phyloP scores from a whole-genome alignment of 2,888 invertebrate species.

The Drosophila mimetica region DNA sequence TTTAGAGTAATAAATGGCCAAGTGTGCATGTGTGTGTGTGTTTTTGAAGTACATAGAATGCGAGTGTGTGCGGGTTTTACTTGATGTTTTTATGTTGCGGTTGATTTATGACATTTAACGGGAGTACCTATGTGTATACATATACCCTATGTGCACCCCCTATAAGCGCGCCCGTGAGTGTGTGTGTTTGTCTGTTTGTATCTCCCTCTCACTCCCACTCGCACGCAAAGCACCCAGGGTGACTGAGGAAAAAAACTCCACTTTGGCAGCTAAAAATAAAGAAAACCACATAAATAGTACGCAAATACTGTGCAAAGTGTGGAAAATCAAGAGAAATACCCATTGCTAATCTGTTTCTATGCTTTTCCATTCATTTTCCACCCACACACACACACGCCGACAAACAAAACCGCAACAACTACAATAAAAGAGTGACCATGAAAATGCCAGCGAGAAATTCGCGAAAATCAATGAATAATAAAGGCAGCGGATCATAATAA shows the following conservation, averaged over 20 bases:
- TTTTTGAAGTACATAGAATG: constrained; percentile 12
- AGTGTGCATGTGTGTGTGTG: constrained; percentile 14
- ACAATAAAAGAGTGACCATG: constrained; percentile 61
- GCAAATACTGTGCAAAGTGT: constrained; percentile 26
- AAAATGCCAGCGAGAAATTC: constrained; percentile 76
- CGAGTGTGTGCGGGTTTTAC: not conserved
- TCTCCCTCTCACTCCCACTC: constrained; percentile 29
- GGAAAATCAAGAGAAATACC: constrained; percentile 18
- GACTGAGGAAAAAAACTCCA: constrained; percentile 35
- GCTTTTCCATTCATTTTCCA: constrained; percentile 16
- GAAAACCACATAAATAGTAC: constrained; percentile 17
- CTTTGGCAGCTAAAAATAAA: constrained; percentile 15
- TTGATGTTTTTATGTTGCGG: constrained; percentile 64
- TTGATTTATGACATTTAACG: constrained; percentile 77
- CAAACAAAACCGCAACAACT: constrained; percentile 24
- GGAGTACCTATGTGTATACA: constrained; percentile 5
- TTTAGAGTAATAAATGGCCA: not conserved
- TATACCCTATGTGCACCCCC: constrained; percentile 44
- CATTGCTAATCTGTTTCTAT: constrained; percentile 31
- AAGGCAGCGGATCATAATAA: constrained; percentile 30
- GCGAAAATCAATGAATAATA: constrained; percentile 71
- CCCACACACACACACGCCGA: constrained; percentile 41
- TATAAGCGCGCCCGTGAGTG: constrained; percentile 18
- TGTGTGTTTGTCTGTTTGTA: constrained; percentile 36
- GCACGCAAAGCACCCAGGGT: constrained; percentile 18